phyloP scores from a whole-genome alignment of 2,113 vertebrate species.

The Lontra canadensis region DNA sequence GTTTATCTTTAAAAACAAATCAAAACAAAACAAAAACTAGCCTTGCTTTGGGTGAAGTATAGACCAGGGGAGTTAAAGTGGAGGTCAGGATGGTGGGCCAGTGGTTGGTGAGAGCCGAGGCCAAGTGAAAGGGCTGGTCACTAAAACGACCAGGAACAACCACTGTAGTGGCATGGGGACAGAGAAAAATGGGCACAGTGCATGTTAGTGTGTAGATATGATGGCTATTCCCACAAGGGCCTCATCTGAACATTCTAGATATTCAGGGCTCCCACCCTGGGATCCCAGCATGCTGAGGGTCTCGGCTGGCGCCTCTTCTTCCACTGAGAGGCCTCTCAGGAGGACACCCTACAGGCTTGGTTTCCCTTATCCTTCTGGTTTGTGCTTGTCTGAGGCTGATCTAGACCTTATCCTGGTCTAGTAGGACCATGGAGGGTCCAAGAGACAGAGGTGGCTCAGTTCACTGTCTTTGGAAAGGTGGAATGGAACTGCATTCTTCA shows the following conservation, averaged over 20 bases:
- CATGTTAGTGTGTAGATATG: accelerated
- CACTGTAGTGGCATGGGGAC: accelerated
- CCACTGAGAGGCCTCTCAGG: neutral
- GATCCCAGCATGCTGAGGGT: neutral
- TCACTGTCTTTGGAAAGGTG: neutral
- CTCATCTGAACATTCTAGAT: neutral
- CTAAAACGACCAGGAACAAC: neutral
- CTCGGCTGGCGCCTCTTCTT: neutral
- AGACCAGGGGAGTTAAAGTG: neutral
- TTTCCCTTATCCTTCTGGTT: neutral
- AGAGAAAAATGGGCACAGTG: neutral
- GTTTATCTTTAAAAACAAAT: neutral
- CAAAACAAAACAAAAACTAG: too few species aligned
- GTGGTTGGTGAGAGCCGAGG: neutral
- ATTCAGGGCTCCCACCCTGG: neutral
- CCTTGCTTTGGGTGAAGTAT: neutral
- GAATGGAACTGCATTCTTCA: neutral
- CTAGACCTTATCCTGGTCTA: neutral
- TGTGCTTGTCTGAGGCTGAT: neutral
- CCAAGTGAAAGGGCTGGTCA: neutral
- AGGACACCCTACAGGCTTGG: neutral
- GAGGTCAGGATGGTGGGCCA: neutral
- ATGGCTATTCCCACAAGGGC: neutral
- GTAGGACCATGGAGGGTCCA: neutral
- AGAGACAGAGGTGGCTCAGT: neutral